Conservation (phyloP, 2,113 vertebrate species). For the Sylvietta virens region DNA sequence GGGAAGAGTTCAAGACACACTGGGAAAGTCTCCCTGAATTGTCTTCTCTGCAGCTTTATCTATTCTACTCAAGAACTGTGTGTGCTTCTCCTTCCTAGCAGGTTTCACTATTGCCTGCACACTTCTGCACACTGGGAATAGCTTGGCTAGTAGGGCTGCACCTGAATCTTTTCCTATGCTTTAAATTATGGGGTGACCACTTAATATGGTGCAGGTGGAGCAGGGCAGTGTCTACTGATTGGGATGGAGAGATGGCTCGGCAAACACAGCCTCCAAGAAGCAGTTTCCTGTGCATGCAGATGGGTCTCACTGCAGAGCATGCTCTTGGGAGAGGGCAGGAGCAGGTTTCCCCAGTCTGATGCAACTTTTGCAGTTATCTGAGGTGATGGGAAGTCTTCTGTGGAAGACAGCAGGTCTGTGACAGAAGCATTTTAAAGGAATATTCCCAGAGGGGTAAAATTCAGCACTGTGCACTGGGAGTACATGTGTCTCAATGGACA, state of each 20-base stretch:
- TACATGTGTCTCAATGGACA: rapidly evolving
- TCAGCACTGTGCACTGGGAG: background rate
- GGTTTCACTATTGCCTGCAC: background rate
- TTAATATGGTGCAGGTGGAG: background rate
- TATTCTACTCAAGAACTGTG: background rate
- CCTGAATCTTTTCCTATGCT: background rate
- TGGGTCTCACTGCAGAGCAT: background rate
- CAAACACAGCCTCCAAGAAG: background rate
- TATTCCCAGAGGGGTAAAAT: background rate
- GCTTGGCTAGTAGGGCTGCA: background rate
- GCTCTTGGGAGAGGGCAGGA: background rate
- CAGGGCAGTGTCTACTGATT: background rate
- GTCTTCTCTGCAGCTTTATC: background rate
- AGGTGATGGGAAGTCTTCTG: background rate
- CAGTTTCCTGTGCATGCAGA: background rate
- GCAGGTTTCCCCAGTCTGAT: background rate
- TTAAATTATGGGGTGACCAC: background rate
- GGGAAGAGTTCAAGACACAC: background rate
- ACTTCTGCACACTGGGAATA: background rate
- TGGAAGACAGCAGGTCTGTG: background rate
- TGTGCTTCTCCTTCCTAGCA: background rate
- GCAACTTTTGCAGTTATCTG: background rate
- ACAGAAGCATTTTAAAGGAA: background rate
- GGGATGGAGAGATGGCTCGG: background rate
- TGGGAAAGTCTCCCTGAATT: background rate